Base-by-base conservation (phyloP, 2,888 invertebrate genomes). In the Oligia fasciuncula region DNA sequence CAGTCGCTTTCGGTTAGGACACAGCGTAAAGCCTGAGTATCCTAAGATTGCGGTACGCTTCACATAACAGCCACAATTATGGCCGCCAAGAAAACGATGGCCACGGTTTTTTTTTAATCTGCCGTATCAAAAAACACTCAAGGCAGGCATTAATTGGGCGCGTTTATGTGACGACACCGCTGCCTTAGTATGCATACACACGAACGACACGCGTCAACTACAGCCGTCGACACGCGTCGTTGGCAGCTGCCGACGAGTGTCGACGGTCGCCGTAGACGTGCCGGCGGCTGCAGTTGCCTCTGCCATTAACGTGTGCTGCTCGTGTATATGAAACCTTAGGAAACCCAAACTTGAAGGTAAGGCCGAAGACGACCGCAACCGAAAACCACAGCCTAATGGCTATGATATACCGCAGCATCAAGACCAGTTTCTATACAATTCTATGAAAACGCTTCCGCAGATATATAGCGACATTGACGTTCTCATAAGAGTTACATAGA, bases 1-100 rank as follows among this genome's bases (percentile, higher is more conserved):
- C 14, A 17, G 29, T 29, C 6, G 8, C 4, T 62, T 62, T 29
- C 29, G 29, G 8, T 29, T 19, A 65, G 63, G 19, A 63, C 35
- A 63, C 35, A 65, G 35, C 3, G 6, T 46, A 49, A 29, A 69
- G 68, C 49, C 13, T 3, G 6, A 29, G 29, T 57, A 40, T n/a
- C 11, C 23, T n/a, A 17, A 5, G n/a, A 60, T 40, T 4, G 11
- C 17, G 60, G 40, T 40, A n/a, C 9, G 11, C 17, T n/a, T 40
- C 40, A 57, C 70, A 57, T 23, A 23, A 35, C 3, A 5, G 5
- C 35, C 51, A 35, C 51, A 54, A 23, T 9, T 1, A 70, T 0
- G 3, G 0, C 1, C 0, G 3, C 11, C 23, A 3, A 1, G 9
- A 23, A 54, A 35, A 35, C 17, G 0, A 11, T 11, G 23, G 1